These are phyloP conservation scores for Teleiodes luculella DNA, from an alignment of 2,888 invertebrate genomes.

Conservation along the genomic window DNA sequence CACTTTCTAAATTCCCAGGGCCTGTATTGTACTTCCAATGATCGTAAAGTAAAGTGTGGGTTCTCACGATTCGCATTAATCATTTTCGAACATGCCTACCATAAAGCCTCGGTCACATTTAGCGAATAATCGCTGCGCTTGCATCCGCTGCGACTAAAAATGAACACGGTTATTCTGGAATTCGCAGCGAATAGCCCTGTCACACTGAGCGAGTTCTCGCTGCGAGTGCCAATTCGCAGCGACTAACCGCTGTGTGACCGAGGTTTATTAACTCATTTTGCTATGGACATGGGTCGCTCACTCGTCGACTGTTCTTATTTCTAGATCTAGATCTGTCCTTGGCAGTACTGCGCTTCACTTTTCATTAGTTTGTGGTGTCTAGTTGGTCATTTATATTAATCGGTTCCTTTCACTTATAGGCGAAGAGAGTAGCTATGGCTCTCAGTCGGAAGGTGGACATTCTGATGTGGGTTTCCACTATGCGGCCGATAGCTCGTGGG, in stretches of 20 bases:
- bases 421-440: conserved; percentile 90
- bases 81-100: not conserved
- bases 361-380: not conserved
- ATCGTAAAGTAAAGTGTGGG: not conserved
- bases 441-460: conserved; percentile 83
- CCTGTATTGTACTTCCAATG: conserved; percentile 2
- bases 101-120: too few relatives aligned
- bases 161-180: too few relatives aligned
- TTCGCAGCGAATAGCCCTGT: too few relatives aligned
- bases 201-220: too few relatives aligned
- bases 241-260: too few relatives aligned
- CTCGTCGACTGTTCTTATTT: not conserved
- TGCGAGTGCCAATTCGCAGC: too few relatives aligned
- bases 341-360: conserved; percentile 1
- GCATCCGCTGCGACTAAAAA: too few relatives aligned
- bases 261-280: not conserved
- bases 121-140: too few relatives aligned
- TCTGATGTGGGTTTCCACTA: conserved; percentile 72
- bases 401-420: conserved; percentile 40
- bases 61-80: not conserved
- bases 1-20: not conserved
- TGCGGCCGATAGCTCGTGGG: conserved; percentile 81
- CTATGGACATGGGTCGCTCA: not conserved
- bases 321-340: not conserved
- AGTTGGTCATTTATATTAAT: not conserved